Evolutionary conservation across 2,797 vertebrate genomes (phyloP), one percentile per base, ranked within the genome.

Genomic region (Phataginus tetradactyla): DNA sequence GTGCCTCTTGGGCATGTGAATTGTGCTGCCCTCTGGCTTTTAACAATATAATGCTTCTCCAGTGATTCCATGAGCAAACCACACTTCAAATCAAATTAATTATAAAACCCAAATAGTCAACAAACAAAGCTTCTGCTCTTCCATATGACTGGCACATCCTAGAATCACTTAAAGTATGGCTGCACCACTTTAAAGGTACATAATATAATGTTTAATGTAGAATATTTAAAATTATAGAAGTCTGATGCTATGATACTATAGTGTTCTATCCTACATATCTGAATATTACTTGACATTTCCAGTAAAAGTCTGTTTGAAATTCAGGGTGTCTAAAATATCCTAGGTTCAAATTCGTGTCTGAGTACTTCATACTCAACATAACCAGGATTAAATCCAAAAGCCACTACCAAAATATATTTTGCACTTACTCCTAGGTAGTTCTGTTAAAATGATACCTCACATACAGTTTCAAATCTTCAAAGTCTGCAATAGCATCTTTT

Each of bases 1-100:
- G 1, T 94, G 25, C 89, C 66, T 97, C 27, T 45, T 91, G 75
- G 83, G 87, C 74, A 96, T 91, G 68, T 39, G 97, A 96, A 86
- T 93, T 75, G 9, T 75, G 69, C 69, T 81, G 69, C 72, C 96
- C 98, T 97, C 96, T 98, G 96, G 53, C 64, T 98, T 96, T 92
- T 95, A 69, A 95, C 94, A 97, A 88, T 90, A 96, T 94, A 92
- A 61, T 90, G 15, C 53, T 78, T 96, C 71, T 98, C 88, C 61
- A 63, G 3, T 95, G 49, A 42, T 83, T 97, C 61, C 87, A 79
- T 75, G 75, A 97, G 49, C 13, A 96, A 91, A 90, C n/a, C 59
- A 94, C 49, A 78, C 51, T 66, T 27, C 78, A 94, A 88, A 63
- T 92, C 94, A 84, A 87, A 94, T 91, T 84, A 85, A 55, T 94